Base-by-base conservation (phyloP, 2,888 invertebrate species). In the Campaea margaritaria region DNA sequence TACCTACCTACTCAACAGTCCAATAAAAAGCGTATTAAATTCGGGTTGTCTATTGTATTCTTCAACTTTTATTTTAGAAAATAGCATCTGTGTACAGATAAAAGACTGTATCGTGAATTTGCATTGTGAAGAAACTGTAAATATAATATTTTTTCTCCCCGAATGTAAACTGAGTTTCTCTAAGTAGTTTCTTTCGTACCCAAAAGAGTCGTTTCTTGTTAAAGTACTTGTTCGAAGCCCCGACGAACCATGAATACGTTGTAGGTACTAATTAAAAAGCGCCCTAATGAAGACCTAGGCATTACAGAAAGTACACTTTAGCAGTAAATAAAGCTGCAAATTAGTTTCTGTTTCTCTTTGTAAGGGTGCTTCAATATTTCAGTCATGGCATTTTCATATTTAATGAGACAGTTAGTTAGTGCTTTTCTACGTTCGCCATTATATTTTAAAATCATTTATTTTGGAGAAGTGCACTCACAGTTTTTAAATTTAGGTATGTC, bases 221-320 rank as follows among this genome's bases (percentile, higher is more conserved):
- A 73, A 75, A 78, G 78, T 72, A 74, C 80, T 81, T 77, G 75
- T 69, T 75, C 72, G 67, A 72, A 77, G 78, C 83, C 83, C 75
- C 74, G 73, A 76, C 78, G 73, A 83, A 84, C 84, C 39, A 77
- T 86, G 85, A 88, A 87, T 85, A 85, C 75, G 73, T 80, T 74
- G 81, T 81, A 84, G 86, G 79, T 83, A 78, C 83, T 90, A 89
- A 91, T 91, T 91, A 89, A 89, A 87, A 86, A 82, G 79, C 82
- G 74, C 72, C 68, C 62, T 80, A 76, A 78, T 69, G 68, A 69
- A 69, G 69, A 69, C 69, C 67, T 69, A 69, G 63, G 65, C 62
- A 69, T 67, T 69, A 67, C 74, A 57, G 72, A 56, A 64, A 75
- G 71, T 74, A 80, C 72, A 78, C 79, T 78, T 78, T 69, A 72